Conservation (phyloP, 2,113 vertebrate genomes). For the Chlorodrepanis virens region DNA sequence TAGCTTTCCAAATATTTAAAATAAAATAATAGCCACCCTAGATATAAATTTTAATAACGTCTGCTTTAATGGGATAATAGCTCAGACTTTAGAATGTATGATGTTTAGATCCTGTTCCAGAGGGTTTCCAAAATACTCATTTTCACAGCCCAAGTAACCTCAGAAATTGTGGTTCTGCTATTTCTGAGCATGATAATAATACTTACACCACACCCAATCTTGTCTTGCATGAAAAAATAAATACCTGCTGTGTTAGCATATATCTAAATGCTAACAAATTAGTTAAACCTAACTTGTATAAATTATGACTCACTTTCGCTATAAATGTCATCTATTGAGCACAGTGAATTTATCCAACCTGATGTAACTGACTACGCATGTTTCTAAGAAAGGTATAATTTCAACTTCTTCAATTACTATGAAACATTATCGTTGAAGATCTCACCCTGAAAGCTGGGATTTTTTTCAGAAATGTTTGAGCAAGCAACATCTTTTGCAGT, state of each 20-base stretch:
- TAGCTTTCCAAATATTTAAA: slow-evolving; percentile 20
- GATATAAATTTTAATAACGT: slow-evolving; percentile 31
- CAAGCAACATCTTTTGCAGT: background rate
- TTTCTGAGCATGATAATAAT: background rate
- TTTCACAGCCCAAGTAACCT: background rate
- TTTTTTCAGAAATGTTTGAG: background rate
- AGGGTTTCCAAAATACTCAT: background rate
- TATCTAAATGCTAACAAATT: slow-evolving; percentile 5
- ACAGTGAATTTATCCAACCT: slow-evolving; percentile 9
- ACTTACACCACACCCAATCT: background rate
- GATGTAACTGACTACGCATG: background rate
- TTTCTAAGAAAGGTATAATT: slow-evolving; percentile 21
- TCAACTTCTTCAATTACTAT: slow-evolving; percentile 10
- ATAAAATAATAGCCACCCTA: background rate
- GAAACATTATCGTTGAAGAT: slow-evolving; percentile 15
- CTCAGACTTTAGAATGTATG: background rate
- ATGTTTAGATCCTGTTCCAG: background rate
- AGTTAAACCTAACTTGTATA: background rate
- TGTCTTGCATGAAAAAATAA: background rate
- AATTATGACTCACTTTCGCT: background rate
- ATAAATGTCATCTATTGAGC: background rate
- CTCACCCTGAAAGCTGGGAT: background rate
- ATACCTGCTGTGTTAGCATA: background rate
- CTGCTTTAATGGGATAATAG: background rate
- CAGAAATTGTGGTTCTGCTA: background rate